Evolutionary conservation across 2,888 invertebrate genomes (phyloP).

Genomic region (Leptogaster cylindrica): DNA sequence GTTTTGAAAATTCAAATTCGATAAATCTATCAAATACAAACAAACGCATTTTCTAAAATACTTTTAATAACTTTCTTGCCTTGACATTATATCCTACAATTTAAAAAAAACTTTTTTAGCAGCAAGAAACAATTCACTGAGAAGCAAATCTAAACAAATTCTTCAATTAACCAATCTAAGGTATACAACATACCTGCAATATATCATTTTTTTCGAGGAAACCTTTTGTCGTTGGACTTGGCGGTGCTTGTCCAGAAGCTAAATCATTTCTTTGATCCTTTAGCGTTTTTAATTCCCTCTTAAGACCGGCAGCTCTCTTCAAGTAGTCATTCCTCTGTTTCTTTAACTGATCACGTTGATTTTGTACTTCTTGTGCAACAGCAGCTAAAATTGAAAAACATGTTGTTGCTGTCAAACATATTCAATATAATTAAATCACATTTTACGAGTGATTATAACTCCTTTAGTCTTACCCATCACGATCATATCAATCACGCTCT

Average conservation of each 20-base stretch:
- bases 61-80: too few relatives aligned
- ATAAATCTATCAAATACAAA: too few relatives aligned
- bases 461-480: slow-evolving; percentile 33
- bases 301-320: slow-evolving; percentile 74
- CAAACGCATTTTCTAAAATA: too few relatives aligned
- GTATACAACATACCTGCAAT: slow-evolving; percentile 71
- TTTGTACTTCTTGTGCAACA: slow-evolving; percentile 81
- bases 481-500: slow-evolving; percentile 20
- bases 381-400: slow-evolving; percentile 63
- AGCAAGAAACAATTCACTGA: slow-evolving; percentile 4
- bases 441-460: slow-evolving; percentile 38
- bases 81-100: too few relatives aligned
- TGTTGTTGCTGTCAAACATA: slow-evolving; percentile 14
- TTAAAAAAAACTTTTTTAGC: too few relatives aligned
- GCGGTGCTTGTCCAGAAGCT: slow-evolving; percentile 66
- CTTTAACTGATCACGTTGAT: slow-evolving; percentile 79
- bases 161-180: slow-evolving; percentile 6
- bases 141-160: slow-evolving; percentile 13
- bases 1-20: too few relatives aligned
- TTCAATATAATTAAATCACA: slow-evolving; percentile 5
- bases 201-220: slow-evolving; percentile 84
- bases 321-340: slow-evolving; percentile 84
- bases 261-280: slow-evolving; percentile 81
- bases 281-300: slow-evolving; percentile 78
- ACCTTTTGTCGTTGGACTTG: slow-evolving; percentile 77